Evolutionary conservation across 2,113 vertebrate species (phyloP).

Genomic region (Grus americana): DNA sequence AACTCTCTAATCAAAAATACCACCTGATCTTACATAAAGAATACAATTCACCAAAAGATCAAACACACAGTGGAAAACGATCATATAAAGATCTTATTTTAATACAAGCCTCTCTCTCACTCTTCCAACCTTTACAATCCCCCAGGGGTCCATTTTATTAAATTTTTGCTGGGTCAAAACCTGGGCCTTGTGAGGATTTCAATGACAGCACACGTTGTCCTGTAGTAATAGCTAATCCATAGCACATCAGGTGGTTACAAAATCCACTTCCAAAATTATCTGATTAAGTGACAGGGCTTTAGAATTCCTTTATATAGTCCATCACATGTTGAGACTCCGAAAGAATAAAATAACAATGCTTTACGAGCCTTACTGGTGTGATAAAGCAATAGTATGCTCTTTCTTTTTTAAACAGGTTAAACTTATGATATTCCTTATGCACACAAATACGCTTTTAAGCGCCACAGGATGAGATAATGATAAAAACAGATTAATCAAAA

Average conservation of each 20-base stretch:
- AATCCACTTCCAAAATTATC: constrained; percentile 52
- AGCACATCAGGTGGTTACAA: background rate
- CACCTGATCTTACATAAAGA: background rate
- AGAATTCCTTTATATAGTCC: background rate
- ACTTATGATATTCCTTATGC: background rate
- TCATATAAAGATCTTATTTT: constrained; percentile 9
- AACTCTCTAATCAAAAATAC: constrained; percentile 3
- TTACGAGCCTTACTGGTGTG: background rate
- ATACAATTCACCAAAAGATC: constrained; percentile 1
- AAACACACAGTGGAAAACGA: background rate
- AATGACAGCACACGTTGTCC: background rate
- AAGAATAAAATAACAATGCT: background rate
- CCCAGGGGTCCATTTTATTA: constrained; percentile 3
- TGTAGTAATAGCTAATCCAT: background rate
- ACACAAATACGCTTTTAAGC: background rate
- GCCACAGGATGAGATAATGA: background rate
- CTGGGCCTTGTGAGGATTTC: background rate
- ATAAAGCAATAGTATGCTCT: background rate
- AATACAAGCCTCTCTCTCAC: background rate
- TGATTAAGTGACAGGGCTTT: constrained; percentile 34
- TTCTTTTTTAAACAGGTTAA: background rate
- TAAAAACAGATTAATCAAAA: background rate
- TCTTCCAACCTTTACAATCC: background rate
- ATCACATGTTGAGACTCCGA: background rate
- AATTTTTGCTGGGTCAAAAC: constrained; percentile 24